Conservation (phyloP, 2,797 vertebrate species). For the Lagorchestes hirsutus region DNA sequence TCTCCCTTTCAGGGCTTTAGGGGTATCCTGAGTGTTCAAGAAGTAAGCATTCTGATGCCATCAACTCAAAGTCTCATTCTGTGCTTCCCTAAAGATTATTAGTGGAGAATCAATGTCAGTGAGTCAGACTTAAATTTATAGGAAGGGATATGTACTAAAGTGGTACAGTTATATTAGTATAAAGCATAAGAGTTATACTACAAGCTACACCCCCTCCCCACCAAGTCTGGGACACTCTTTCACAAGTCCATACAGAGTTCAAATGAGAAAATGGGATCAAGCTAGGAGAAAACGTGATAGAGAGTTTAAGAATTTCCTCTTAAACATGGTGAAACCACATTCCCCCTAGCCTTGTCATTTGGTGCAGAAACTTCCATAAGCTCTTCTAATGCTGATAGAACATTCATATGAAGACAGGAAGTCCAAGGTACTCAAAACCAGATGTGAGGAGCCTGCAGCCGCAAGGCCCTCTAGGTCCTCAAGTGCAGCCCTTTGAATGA, state of each 20-base stretch:
- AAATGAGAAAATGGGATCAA: background rate
- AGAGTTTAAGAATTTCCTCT: background rate
- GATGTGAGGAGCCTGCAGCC: no score
- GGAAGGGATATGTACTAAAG: background rate
- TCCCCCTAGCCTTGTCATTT: background rate
- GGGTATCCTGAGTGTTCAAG: background rate
- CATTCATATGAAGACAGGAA: background rate
- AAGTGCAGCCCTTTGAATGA: no score
- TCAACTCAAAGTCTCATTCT: background rate
- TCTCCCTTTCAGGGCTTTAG: background rate
- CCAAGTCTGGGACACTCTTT: background rate
- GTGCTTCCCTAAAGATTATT: background rate
- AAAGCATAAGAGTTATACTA: background rate
- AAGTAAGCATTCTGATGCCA: background rate
- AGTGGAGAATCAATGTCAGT: background rate
- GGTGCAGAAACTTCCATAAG: background rate
- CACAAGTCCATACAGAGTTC: background rate
- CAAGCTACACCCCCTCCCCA: background rate
- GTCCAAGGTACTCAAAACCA: background rate
- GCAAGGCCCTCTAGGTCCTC: no score
- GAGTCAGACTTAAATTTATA: background rate
- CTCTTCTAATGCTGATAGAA: background rate
- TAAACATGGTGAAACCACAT: background rate
- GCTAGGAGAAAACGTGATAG: background rate
- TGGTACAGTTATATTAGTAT: background rate